A percentile compares a stretch with the other conserved stretches of the same genome.
Evolutionary conservation across 2,113 vertebrate genomes (phyloP).

Genomic region (Acanthisitta chloris): DNA sequence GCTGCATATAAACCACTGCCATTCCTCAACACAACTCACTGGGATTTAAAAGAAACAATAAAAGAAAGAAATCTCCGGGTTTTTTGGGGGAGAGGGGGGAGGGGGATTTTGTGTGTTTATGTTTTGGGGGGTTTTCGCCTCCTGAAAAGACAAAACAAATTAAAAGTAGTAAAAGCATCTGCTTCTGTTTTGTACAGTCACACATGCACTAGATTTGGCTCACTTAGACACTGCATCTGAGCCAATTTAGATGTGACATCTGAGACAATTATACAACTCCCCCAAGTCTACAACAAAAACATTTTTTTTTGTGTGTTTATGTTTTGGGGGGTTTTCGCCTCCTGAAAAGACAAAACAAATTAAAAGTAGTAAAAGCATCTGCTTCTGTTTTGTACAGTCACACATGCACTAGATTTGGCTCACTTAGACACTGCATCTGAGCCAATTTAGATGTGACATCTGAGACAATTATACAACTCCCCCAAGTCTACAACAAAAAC

Average conservation of each 20-base stretch:
- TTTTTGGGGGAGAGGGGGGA: not conserved
- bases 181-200: not conserved
- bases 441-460: not conserved
- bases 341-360: not conserved
- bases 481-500: not conserved
- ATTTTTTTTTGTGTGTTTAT: not conserved
- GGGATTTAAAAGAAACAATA: not conserved
- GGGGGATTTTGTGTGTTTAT: not conserved
- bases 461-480: not conserved
- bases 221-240: not conserved
- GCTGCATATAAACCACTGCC: not conserved
- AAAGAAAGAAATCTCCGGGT: not conserved
- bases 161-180: not conserved
- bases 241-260: not conserved
- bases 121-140: rapidly evolving
- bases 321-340: rapidly evolving
- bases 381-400: not conserved
- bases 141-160: not conserved
- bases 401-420: not conserved
- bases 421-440: not conserved
- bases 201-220: not conserved
- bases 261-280: not conserved
- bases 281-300: not conserved
- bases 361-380: not conserved
- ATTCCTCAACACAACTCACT: not conserved